A percentile compares a stretch with the other conserved stretches of the same genome.
Evolutionary conservation across 2,113 vertebrate genomes (phyloP).

Genomic region (Engraulis encrasicolus): DNA sequence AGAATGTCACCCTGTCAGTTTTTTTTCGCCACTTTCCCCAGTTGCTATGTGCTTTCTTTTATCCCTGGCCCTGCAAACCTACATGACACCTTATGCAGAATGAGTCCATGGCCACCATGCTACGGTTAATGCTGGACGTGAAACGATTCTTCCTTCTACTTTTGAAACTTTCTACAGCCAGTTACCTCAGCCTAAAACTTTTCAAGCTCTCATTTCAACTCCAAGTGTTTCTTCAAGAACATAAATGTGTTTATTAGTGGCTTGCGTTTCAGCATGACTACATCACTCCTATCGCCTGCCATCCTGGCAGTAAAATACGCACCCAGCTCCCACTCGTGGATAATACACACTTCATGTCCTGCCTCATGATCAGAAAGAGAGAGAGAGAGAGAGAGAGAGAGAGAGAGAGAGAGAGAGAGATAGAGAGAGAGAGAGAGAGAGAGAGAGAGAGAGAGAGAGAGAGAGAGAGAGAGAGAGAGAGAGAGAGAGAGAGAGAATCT

Average conservation of each 20-base stretch:
- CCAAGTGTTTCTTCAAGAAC: not conserved
- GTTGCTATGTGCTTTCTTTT: not conserved
- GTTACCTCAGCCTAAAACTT: not conserved
- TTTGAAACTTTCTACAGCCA: not conserved
- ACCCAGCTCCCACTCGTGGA: not conserved
- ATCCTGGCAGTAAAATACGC: conserved; percentile 4
- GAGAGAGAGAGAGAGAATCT: not conserved
- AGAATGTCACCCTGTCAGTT: not conserved
- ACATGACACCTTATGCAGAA: not conserved
- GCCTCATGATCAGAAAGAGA: not conserved
- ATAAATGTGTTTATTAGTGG: not conserved
- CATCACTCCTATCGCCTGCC: not conserved
- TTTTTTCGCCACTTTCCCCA: not conserved
- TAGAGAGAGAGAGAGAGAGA: not conserved
- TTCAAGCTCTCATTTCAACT: not conserved
- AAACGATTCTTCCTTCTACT: not conserved
- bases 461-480: not conserved
- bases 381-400: not conserved
- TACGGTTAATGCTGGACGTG: not conserved
- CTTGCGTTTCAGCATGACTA: not conserved
- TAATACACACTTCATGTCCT: not conserved
- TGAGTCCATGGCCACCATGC: not conserved
- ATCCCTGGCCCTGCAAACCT: not conserved
- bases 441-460: not conserved
- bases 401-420: not conserved